Evolutionary conservation across 2,888 invertebrate species (phyloP), one percentile per base, ranked within the genome.

Genomic region (Drosophila neonasuta): DNA sequence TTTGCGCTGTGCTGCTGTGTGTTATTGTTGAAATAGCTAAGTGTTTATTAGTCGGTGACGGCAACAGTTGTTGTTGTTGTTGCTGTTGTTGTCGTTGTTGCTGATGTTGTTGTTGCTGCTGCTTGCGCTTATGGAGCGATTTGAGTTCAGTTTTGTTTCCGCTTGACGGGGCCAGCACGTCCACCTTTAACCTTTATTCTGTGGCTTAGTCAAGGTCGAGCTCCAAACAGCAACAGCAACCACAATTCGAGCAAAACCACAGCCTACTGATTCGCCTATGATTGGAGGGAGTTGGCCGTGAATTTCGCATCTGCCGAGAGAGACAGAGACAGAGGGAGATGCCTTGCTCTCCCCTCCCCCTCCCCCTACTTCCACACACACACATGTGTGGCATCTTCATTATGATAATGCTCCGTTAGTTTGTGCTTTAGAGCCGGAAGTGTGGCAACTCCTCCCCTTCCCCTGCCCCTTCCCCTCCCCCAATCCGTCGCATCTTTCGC

Each of bases 171-270:
- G 32, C 17, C 32, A 30, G 42, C 67, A 51, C 45, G 44, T 45
- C 57, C 66, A 75, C 57, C 79, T 73, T 73, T 82, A 57, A 67
- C 68, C 66, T 82, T 79, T 59, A 24, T 48, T 39, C 34, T 55
- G 42, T 48, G 46, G 20, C 39, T 13, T 41, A 15, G 42, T 17
- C 65, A 65, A 71, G 71, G 71, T 57, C 56, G 57, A 32, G 30
- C 46, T 20, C 17, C 17, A 20, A 20, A 54, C 46, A 51, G 32
- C 32, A 20, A 7, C 24, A 56, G 41, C 30, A 29, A 50, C 20
- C 20, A 20, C 20, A 20, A 20, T 20, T 20, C 20, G 20, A 24
- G 34, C 45, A 52, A 34, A 55, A 24, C 50, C 49, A 57, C 44
- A 34, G 57, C 56, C 49, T 50, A 49, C 9, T 46, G 15, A 50